Evolutionary conservation across 2,797 vertebrate species (phyloP).

Genomic region (Enteromius viviparus): DNA sequence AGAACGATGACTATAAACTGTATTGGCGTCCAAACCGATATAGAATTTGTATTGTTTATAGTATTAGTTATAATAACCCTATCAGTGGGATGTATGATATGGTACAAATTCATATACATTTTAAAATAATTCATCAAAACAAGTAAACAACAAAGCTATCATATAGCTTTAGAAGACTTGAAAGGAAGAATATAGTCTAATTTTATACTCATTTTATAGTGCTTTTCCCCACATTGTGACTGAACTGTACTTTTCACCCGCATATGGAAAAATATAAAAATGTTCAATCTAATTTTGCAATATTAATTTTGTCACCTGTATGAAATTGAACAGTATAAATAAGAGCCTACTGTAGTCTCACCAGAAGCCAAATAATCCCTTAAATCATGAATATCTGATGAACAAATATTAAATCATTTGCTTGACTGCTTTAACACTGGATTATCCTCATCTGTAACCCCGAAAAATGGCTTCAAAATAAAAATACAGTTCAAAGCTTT

Average conservation of each 20-base stretch:
- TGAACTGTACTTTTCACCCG: background rate
- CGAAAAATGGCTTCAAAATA: background rate
- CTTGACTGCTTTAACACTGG: constrained; percentile 42
- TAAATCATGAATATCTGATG: constrained; percentile 33
- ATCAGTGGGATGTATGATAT: background rate
- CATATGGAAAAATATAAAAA: background rate
- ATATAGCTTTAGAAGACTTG: background rate
- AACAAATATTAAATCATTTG: constrained; percentile 52
- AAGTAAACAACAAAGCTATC: background rate
- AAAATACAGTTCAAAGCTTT: background rate
- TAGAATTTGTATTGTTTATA: background rate
- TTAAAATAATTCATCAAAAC: background rate
- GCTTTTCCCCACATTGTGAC: background rate
- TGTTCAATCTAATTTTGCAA: background rate
- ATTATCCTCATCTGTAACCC: constrained; percentile 1
- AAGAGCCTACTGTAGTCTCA: background rate
- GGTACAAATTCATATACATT: background rate
- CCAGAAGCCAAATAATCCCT: background rate
- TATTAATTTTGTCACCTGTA: background rate
- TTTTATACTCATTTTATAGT: background rate
- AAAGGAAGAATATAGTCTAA: background rate
- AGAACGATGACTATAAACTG: background rate
- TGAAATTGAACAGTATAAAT: background rate
- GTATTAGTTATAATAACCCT: background rate
- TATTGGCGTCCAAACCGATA: background rate